Evolutionary conservation across 2,888 invertebrate genomes (phyloP), one percentile per base, ranked within the genome.

Genomic region (Stenotaenia linearis): DNA sequence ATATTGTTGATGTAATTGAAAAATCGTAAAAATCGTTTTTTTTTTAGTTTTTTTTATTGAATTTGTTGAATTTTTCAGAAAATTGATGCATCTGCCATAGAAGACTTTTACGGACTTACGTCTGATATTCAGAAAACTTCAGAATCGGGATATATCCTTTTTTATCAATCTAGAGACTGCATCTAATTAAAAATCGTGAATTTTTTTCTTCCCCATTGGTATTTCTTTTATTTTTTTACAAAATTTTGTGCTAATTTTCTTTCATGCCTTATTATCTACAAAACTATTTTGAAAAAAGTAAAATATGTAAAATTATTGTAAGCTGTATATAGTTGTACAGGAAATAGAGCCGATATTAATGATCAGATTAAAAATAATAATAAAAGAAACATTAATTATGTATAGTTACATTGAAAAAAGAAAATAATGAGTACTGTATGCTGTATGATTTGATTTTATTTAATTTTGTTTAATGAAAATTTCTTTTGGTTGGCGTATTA

Each of bases 51-150:
- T n/a, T n/a, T n/a, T n/a, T n/a, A n/a, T n/a, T n/a, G n/a, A n/a
- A n/a, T n/a, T 82, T 82, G 35, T 81, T 83, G 83, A 82, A 82
- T 80, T 82, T 89, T 90, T 18, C 89, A 97, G 96, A 99, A 99
- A 93, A 98, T 99, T 85, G 99, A 99, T 87, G 96, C 97, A 79
- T 96, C 97, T 80, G 93, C 96, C 83, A 98, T 99, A 88, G 99
- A 99, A 90, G 99, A 99, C 88, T 99, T 99, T 88, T 99, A 98
- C 88, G 98, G 99, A 85, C 91, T 99, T 85, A 97, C 98, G 80
- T 96, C 97, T 81, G 98, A 98, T 87, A 94, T 97, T 86, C 98
- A 98, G 87, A 99, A 99, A 88, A 98, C 97, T 83, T 98, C 98
- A 50, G 99, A 99, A 89, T 98, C 99, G 79, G 99, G 98, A 84